These are phyloP conservation scores for Clarias laeviceps DNA, from an alignment of 2,797 vertebrate species.

Conservation along the genomic window DNA sequence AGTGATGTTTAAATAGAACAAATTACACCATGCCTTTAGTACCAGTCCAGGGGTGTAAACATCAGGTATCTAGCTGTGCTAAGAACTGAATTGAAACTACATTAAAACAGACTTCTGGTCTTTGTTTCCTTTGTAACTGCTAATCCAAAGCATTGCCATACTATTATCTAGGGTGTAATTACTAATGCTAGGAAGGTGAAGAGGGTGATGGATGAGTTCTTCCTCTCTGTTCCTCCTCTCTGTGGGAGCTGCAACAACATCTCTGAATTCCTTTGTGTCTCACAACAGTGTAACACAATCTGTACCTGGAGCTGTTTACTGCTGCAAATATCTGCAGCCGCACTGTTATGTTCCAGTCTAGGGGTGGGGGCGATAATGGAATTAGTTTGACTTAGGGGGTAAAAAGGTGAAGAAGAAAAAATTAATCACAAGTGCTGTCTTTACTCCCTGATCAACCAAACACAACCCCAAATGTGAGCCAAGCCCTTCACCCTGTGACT, in stretches of 20 bases:
- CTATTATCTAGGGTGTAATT: constrained; percentile 43
- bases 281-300: neutral
- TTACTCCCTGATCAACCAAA: neutral
- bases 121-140: constrained; percentile 43
- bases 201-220: constrained; percentile 30
- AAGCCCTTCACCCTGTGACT: neutral
- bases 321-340: neutral
- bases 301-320: neutral
- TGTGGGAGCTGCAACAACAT: neutral
- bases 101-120: constrained; percentile 24
- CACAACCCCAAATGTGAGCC: neutral
- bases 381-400: neutral
- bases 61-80: neutral
- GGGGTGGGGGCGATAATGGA: neutral
- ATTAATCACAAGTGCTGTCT: neutral
- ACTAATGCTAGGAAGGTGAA: constrained; percentile 38
- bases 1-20: neutral
- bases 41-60: neutral
- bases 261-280: neutral
- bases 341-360: neutral
- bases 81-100: constrained; percentile 14
- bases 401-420: neutral
- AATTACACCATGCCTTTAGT: neutral
- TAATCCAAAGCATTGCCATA: constrained; percentile 20
- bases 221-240: neutral